Conservation (phyloP, 2,888 invertebrate species). For the Laothoe populi region DNA sequence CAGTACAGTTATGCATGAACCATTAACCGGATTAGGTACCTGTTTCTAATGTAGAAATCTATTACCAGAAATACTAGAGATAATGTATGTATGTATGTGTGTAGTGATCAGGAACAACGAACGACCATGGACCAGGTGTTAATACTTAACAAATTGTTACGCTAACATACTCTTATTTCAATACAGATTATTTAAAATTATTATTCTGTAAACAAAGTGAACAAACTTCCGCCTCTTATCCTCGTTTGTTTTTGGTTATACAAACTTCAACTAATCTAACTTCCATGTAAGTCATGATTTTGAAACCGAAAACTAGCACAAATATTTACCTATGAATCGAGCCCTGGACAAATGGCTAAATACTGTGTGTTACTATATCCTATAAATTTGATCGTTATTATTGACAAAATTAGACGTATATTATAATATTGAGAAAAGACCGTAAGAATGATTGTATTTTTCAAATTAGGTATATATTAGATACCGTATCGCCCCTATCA, state of each 20-base stretch:
- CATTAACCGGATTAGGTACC: neutral
- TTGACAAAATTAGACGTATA: no score
- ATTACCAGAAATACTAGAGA: neutral
- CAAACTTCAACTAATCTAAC: no score
- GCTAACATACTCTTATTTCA: neutral
- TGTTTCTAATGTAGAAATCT: constrained; percentile 9
- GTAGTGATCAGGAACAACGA: neutral
- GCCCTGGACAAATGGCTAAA: no score
- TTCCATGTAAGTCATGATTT: no score
- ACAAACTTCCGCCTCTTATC: neutral
- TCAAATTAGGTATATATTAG: no score
- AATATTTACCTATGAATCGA: no score
- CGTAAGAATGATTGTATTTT: no score
- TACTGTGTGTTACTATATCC: no score
- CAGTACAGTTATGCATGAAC: neutral
- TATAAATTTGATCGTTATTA: no score
- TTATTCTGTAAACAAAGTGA: neutral
- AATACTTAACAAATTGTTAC: neutral
- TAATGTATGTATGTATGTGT: neutral
- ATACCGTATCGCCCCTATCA: no score
- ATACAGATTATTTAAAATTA: neutral
- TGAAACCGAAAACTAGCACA: no score
- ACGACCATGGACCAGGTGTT: neutral
- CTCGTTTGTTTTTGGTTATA: neutral
- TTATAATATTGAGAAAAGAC: no score